These are phyloP conservation scores for Limenitis arthemis DNA, from an alignment of 2,888 invertebrate species.

Conservation along the genomic window DNA sequence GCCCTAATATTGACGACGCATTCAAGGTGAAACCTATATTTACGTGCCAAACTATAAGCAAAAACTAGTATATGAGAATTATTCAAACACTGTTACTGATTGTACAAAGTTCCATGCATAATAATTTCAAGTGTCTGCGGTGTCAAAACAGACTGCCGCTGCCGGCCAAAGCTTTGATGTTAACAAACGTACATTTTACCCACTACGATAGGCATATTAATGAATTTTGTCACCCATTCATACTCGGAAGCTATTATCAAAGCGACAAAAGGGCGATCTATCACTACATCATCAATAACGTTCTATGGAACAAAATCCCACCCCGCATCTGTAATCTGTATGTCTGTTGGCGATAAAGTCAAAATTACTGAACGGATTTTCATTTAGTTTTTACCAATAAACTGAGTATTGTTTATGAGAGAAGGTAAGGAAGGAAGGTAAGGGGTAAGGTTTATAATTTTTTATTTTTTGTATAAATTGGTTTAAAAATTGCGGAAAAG, in stretches of 20 bases:
- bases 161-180: slow-evolving; percentile 19
- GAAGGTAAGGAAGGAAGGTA: no score
- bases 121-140: slow-evolving; percentile 15
- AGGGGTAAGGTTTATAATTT: no score
- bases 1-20: no score
- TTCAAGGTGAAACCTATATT: no score
- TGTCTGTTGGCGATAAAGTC: no score
- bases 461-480: no score
- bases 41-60: background rate
- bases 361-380: no score
- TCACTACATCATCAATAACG: background rate
- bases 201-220: slow-evolving; percentile 4
- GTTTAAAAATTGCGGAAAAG: no score
- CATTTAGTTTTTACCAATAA: no score
- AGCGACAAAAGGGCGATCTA: background rate
- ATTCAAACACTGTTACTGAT: slow-evolving; percentile 9
- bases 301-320: background rate
- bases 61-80: slow-evolving; percentile 1
- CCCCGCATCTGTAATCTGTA: no score
- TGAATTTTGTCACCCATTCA: background rate
- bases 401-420: no score
- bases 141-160: slow-evolving; percentile 14
- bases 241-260: slow-evolving; percentile 1
- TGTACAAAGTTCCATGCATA: slow-evolving; percentile 15
- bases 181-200: slow-evolving; percentile 10